Evolutionary conservation across 2,888 invertebrate genomes (phyloP).

Genomic region (Brachynemurus nebulosus): DNA sequence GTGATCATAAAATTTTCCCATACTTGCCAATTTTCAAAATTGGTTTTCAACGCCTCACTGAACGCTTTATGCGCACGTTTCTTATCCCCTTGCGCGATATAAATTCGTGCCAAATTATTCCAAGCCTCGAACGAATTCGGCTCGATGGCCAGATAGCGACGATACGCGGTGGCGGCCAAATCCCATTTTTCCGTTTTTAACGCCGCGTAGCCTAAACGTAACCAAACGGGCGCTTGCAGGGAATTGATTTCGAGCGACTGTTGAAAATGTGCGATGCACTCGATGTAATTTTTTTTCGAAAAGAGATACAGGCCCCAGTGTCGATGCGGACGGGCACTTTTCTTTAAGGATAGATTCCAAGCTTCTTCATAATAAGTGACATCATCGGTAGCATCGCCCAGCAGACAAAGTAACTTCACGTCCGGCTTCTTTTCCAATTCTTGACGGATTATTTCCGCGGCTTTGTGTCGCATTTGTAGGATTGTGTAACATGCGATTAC

Average conservation of each 20-base stretch:
- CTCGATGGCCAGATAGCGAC: constrained; percentile 77
- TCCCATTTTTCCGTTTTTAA: constrained; percentile 68
- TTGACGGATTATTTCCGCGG: constrained; percentile 75
- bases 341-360: constrained; percentile 73
- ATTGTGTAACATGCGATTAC: constrained; percentile 83
- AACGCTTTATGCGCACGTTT: constrained; percentile 70
- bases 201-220: constrained; percentile 74
- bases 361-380: constrained; percentile 71
- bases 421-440: constrained; percentile 66
- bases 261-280: constrained; percentile 69
- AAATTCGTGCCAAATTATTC: constrained; percentile 94
- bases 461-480: constrained; percentile 75
- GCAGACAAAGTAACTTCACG: constrained; percentile 73
- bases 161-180: constrained; percentile 69
- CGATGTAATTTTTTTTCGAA: constrained; percentile 56
- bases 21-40: constrained; percentile 85
- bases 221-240: constrained; percentile 76
- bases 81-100: constrained; percentile 77
- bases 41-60: constrained; percentile 80
- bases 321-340: constrained; percentile 72
- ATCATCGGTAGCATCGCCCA: constrained; percentile 63
- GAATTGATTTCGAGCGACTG: constrained; percentile 74
- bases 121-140: constrained; percentile 87
- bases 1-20: constrained; percentile 93
- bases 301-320: constrained; percentile 78